These are phyloP conservation scores for Drosophila trapezifrons DNA, from an alignment of 1,140 invertebrate species.

Conservation along the genomic window DNA sequence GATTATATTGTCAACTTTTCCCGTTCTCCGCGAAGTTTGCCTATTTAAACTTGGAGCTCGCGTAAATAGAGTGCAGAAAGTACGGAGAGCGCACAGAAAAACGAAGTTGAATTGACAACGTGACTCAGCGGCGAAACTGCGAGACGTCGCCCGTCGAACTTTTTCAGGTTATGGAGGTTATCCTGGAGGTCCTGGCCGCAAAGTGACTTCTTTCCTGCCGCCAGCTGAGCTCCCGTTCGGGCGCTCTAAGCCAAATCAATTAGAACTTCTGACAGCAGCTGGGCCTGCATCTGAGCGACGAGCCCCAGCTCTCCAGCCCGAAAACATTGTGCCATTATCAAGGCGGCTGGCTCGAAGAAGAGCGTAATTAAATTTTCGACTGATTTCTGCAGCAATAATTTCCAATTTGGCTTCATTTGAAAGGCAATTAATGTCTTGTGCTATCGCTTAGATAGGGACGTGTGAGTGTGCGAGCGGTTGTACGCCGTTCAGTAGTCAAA, in stretches of 20 bases:
- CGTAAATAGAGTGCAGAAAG: slow-evolving; percentile 69
- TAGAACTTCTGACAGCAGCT: slow-evolving; percentile 76
- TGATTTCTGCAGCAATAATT: slow-evolving; percentile 73
- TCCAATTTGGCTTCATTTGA: slow-evolving; percentile 68
- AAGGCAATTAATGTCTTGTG: slow-evolving; percentile 70
- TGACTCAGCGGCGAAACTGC: slow-evolving; percentile 64
- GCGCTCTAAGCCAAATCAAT: slow-evolving; percentile 74
- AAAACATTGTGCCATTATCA: slow-evolving; percentile 15
- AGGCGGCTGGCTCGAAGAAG: slow-evolving; percentile 1
- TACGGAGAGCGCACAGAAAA: slow-evolving; percentile 16
- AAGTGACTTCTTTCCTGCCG: slow-evolving; percentile 40
- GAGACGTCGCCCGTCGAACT: slow-evolving; percentile 40
- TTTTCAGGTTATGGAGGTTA: slow-evolving; percentile 54
- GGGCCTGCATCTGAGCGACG: slow-evolving; percentile 38
- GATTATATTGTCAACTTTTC: slow-evolving; percentile 80
- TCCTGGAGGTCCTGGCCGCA: slow-evolving; percentile 37
- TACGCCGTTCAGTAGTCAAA: slow-evolving; percentile 13
- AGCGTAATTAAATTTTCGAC: slow-evolving; percentile 73
- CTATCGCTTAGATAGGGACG: slow-evolving; percentile 59
- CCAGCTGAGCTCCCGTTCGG: slow-evolving; percentile 42
- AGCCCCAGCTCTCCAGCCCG: neutral
- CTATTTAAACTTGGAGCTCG: slow-evolving; percentile 71
- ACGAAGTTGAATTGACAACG: slow-evolving; percentile 76
- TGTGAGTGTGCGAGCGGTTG: neutral
- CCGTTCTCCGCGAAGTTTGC: slow-evolving; percentile 58